These are phyloP conservation scores for Sarcophaga peregrina DNA, from an alignment of 1,140 invertebrate genomes.

Conservation along the genomic window DNA sequence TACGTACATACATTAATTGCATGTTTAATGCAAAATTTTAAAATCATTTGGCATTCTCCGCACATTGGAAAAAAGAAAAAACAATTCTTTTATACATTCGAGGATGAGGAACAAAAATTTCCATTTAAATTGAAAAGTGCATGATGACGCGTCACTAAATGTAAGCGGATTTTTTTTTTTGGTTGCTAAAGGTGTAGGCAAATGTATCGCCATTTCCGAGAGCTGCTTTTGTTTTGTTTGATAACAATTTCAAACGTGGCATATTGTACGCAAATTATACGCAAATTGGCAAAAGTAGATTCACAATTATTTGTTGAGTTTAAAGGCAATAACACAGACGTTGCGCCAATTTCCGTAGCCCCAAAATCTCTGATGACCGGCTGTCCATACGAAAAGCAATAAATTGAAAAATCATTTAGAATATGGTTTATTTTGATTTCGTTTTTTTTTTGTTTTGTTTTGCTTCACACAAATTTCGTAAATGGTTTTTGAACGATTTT, in stretches of 20 bases:
- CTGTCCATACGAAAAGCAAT: not conserved
- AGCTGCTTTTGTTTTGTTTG: not conserved
- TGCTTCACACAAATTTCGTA: not conserved
- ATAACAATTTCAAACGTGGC: not conserved
- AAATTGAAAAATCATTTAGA: constrained; percentile 38
- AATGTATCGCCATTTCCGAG: not conserved
- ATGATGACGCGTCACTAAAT: constrained; percentile 42
- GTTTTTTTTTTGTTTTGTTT: not conserved
- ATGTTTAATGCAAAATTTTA: too few species aligned
- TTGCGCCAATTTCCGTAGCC: not conserved
- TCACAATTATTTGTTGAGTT: constrained; percentile 15
- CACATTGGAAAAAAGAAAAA: too few species aligned
- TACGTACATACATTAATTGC: not conserved
- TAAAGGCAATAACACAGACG: constrained; percentile 1
- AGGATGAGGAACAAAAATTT: constrained; percentile 29
- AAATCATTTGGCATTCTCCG: too few species aligned
- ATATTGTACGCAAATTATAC: not conserved
- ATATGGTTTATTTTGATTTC: not conserved
- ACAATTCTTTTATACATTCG: too few species aligned
- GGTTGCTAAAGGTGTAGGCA: too few species aligned
- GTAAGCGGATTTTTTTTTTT: too few species aligned
- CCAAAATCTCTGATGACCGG: not conserved
- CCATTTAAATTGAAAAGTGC: constrained; percentile 46
- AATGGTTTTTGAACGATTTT: constrained; percentile 11
- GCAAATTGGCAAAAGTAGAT: not conserved